Percentiles rank a stretch among this genome's conserved stretches.
Conservation (phyloP, 2,888 invertebrate species). For the Melanotus villosus region DNA sequence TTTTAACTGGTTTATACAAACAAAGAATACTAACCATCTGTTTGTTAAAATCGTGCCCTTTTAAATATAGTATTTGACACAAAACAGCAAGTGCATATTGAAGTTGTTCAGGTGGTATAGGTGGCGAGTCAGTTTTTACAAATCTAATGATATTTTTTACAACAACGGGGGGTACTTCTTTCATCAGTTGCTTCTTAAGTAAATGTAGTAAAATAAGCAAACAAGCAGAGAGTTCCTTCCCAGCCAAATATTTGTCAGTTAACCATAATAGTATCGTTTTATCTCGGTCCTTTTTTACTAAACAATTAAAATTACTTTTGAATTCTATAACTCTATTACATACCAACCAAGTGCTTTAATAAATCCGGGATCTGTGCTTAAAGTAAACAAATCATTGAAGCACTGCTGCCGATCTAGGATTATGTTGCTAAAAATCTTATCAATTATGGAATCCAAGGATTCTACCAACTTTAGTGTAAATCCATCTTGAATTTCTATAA, state of each 20-base stretch:
- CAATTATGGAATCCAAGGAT: conserved; percentile 58
- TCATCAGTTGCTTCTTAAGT: conserved; percentile 57
- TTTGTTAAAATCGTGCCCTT: conserved; percentile 55
- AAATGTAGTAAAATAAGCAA: conserved; percentile 60
- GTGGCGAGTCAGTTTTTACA: conserved; percentile 52
- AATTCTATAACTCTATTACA: neutral
- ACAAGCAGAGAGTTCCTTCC: conserved; percentile 53
- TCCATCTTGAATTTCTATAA: conserved; percentile 60
- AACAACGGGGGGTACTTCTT: conserved; percentile 53
- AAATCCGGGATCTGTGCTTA: conserved; percentile 61
- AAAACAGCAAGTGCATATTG: conserved; percentile 59
- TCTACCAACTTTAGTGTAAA: conserved; percentile 62
- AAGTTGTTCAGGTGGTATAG: conserved; percentile 46
- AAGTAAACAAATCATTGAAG: conserved; percentile 57
- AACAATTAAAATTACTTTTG: conserved; percentile 1
- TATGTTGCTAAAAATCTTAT: conserved; percentile 56
- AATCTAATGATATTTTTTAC: conserved; percentile 57
- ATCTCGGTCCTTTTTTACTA: conserved; percentile 38
- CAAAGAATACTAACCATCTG: conserved; percentile 57
- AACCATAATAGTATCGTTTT: conserved; percentile 44
- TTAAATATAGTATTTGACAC: conserved; percentile 60
- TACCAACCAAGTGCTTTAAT: conserved; percentile 62
- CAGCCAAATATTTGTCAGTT: conserved; percentile 35
- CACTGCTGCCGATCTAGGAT: conserved; percentile 10
- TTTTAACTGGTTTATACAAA: neutral